These are phyloP conservation scores for Vidua chalybeata DNA, from an alignment of 2,113 vertebrate species.

Conservation along the genomic window DNA sequence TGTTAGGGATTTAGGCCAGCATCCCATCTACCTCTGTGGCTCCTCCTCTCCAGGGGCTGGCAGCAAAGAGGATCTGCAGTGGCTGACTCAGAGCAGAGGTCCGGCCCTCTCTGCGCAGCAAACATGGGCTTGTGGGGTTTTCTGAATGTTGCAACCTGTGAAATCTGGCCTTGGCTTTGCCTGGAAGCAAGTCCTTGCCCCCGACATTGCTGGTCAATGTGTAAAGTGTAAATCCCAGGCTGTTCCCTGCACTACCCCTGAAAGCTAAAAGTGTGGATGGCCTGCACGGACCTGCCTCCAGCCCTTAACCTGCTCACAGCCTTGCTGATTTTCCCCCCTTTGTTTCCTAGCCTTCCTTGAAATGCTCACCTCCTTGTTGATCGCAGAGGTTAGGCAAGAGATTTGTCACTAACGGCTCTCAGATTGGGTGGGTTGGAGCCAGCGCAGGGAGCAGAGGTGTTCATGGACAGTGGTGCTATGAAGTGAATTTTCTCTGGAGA, in stretches of 20 bases:
- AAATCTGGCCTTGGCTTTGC: constrained; percentile 20
- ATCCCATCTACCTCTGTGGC: not conserved
- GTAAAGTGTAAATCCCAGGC: not conserved
- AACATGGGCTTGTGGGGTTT: not conserved
- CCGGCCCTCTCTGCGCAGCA: not conserved
- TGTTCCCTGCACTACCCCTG: not conserved
- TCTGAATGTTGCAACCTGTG: constrained; percentile 50
- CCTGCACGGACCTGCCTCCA: not conserved
- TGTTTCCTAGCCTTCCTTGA: not conserved
- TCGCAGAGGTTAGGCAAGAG: not conserved
- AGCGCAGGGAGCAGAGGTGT: rapidly evolving
- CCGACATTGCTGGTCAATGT: not conserved
- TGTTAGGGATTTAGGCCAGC: not conserved
- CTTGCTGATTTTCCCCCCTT: not conserved
- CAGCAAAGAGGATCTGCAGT: not conserved
- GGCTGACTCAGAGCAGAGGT: constrained; percentile 37
- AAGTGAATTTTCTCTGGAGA: not conserved
- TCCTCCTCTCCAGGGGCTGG: not conserved
- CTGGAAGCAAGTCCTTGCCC: not conserved
- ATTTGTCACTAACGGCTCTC: rapidly evolving
- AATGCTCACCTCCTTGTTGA: not conserved
- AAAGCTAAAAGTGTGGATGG: not conserved
- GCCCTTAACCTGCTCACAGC: not conserved
- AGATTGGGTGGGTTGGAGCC: not conserved
- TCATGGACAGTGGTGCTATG: not conserved